A percentile compares a stretch with the other conserved stretches of the same genome.
Conservation (phyloP, 2,888 invertebrate species). For the Monoplex corrugatus region DNA sequence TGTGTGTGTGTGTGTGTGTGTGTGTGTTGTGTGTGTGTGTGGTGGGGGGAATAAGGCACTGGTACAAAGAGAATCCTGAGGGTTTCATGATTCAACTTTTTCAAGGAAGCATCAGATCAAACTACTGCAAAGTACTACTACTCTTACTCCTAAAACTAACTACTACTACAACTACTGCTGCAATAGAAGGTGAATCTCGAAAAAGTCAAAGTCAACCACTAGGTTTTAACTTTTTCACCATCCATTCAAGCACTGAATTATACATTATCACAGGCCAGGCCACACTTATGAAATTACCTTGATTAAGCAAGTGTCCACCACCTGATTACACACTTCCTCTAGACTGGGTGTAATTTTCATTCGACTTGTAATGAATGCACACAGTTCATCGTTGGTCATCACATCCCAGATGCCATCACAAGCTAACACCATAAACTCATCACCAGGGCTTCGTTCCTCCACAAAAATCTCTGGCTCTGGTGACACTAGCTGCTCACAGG, state of each 20-base stretch:
- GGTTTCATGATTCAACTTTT: too few species aligned
- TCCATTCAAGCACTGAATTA: not conserved
- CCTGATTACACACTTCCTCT: constrained; percentile 94
- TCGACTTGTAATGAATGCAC: constrained; percentile 95
- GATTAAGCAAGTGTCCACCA: constrained; percentile 98
- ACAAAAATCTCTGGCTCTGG: constrained; percentile 96
- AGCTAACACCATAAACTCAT: constrained; percentile 97
- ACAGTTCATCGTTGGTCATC: constrained; percentile 97
- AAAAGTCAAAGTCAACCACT: too few species aligned
- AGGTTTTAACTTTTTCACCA: not conserved
- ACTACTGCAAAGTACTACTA: too few species aligned
- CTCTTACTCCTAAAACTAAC: not conserved
- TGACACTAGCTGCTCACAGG: constrained; percentile 98
- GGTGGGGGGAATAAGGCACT: too few species aligned
- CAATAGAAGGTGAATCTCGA: not conserved
- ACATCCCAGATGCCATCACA: constrained; percentile 99
- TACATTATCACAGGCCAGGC: not conserved
- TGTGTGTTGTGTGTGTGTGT: not conserved
- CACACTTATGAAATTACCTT: constrained; percentile 87
- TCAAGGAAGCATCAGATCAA: too few species aligned
- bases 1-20: constrained; percentile 37
- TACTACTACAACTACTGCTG: not conserved
- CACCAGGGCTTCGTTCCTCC: constrained; percentile 83
- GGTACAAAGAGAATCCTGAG: too few species aligned
- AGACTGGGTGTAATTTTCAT: constrained; percentile 94